These are phyloP conservation scores for Parazoanthus darwini DNA, from an alignment of 92 coral and sea anemone genomes.

Conservation along the genomic window DNA sequence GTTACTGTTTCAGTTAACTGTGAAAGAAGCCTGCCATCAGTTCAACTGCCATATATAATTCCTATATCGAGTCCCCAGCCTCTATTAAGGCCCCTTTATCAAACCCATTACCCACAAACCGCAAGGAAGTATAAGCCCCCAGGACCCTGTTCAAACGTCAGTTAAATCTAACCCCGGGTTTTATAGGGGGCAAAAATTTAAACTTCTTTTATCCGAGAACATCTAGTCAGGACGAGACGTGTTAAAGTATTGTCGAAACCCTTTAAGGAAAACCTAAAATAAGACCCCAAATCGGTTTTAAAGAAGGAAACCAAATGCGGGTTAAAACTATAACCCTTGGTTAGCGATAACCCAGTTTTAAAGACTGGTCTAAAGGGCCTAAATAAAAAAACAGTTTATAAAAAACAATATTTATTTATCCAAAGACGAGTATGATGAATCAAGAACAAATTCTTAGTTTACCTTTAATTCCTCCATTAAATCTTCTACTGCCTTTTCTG, in stretches of 20 bases:
- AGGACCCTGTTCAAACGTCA: no score
- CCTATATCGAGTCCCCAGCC: background rate
- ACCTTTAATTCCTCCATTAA: slow-evolving; percentile 97
- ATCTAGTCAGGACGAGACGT: background rate
- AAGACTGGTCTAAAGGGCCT: background rate
- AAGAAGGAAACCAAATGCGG: background rate
- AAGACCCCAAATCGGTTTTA: background rate
- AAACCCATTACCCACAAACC: background rate
- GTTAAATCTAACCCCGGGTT: no score
- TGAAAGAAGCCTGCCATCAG: background rate
- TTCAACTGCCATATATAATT: background rate
- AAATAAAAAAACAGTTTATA: background rate
- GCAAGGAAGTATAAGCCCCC: background rate
- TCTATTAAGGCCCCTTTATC: background rate
- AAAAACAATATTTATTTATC: no score
- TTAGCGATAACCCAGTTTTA: background rate
- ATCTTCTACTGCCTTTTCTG: slow-evolving; percentile 83
- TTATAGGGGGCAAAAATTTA: no score
- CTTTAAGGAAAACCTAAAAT: background rate
- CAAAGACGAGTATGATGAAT: background rate
- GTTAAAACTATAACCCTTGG: background rate
- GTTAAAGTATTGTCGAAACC: background rate
- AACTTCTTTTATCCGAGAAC: background rate
- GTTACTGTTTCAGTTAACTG: slow-evolving; percentile 98
- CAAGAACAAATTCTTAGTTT: background rate